Evolutionary conservation across 2,888 invertebrate species (phyloP).

Genomic region (Pristionchus mayeri): DNA sequence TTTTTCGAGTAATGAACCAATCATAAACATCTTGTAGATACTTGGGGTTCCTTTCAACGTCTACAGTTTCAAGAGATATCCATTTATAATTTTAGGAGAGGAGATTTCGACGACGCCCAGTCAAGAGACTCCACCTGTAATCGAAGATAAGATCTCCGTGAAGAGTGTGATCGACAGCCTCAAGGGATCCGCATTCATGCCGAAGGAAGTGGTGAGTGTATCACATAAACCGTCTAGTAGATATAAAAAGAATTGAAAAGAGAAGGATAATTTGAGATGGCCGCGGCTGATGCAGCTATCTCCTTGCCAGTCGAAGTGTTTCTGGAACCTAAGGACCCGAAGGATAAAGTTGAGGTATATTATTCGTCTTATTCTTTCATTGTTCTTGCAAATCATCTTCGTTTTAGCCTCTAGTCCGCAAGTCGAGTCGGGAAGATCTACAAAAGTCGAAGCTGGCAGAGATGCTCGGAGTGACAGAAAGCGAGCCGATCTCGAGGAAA

Average conservation of each 20-base stretch:
- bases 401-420: background rate
- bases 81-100: background rate
- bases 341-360: no score
- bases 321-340: background rate
- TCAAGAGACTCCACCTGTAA: background rate
- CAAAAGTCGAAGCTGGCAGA: conserved; percentile 31
- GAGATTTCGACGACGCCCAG: background rate
- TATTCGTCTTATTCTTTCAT: no score
- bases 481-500: conserved; percentile 17
- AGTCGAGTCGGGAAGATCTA: conserved; percentile 29
- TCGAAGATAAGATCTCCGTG: background rate
- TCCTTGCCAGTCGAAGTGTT: conserved; percentile 27
- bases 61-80: no score
- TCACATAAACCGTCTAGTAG: no score
- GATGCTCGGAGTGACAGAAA: conserved; percentile 41
- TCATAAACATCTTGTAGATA: no score
- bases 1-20: no score
- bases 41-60: no score
- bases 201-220: background rate
- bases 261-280: background rate
- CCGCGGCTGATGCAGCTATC: background rate
- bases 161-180: background rate
- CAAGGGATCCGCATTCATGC: background rate
- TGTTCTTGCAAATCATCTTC: background rate
- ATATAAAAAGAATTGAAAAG: no score